A percentile compares a stretch with the other conserved stretches of the same genome.
phyloP scores from a whole-genome alignment of 1,140 invertebrate species.

The Drosophila trapezifrons region DNA sequence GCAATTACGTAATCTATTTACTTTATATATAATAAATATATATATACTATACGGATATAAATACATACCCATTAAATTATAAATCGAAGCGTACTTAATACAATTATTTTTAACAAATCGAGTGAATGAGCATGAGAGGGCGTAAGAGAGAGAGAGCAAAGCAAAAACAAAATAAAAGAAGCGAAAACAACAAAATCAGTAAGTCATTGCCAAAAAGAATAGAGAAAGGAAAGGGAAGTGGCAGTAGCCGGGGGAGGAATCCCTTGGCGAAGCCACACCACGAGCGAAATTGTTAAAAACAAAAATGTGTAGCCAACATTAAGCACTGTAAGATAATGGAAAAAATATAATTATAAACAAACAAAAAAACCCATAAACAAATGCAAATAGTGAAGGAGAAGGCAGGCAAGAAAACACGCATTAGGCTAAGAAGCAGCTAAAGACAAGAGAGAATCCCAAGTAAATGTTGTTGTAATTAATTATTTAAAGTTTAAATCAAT shows the following conservation, averaged over 20 bases:
- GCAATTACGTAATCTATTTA: conserved; percentile 82
- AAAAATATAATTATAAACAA: conserved; percentile 23
- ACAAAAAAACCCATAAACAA: conserved; percentile 29
- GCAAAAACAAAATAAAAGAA: conserved; percentile 15
- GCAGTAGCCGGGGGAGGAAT: too few relatives aligned
- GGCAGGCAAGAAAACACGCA: conserved; percentile 9
- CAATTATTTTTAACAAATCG: conserved; percentile 61
- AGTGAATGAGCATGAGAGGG: conserved; percentile 19
- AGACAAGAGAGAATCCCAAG: conserved; percentile 31
- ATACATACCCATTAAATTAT: conserved; percentile 72
- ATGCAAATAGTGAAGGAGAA: conserved; percentile 16
- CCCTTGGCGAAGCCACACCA: too few relatives aligned
- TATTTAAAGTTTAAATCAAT: conserved; percentile 46
- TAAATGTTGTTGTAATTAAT: conserved; percentile 79
- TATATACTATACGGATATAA: conserved; percentile 69
- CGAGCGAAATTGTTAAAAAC: conserved; percentile 49
- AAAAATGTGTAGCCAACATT: conserved; percentile 59
- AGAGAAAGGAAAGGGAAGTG: too few relatives aligned
- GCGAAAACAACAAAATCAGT: conserved; percentile 73
- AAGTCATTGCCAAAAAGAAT: conserved; percentile 73
- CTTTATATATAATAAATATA: conserved; percentile 76
- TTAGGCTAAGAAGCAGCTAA: conserved; percentile 44
- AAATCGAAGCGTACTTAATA: conserved; percentile 59
- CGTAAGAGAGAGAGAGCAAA: conserved; percentile 1
- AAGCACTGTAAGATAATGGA: conserved; percentile 66